phyloP scores from a whole-genome alignment of 37 sponge, comb jelly and placozoan genomes.

The Haliclona indistincta region DNA sequence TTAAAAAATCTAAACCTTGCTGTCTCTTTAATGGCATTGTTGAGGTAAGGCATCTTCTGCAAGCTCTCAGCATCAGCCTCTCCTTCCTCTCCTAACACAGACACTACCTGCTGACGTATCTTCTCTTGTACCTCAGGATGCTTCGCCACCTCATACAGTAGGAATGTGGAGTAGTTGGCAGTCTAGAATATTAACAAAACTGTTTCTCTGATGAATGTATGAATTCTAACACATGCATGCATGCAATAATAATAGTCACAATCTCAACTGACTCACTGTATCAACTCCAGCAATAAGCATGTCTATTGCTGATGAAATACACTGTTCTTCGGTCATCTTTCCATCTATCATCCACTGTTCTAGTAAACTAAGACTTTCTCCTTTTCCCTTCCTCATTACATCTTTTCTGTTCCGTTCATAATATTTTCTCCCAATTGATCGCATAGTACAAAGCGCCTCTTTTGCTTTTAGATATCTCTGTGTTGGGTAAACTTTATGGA shows the following conservation, averaged over 20 bases:
- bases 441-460: neutral
- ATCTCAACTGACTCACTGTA: constrained; percentile 45
- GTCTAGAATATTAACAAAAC: no score
- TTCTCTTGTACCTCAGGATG: constrained; percentile 7
- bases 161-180: neutral
- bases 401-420: neutral
- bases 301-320: constrained; percentile 13
- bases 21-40: neutral
- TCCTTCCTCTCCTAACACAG: neutral
- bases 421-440: neutral
- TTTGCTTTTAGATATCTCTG: neutral
- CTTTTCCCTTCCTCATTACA: neutral
- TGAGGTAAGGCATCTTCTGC: constrained; percentile 9
- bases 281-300: constrained; percentile 54
- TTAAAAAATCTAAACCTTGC: no score
- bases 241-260: no score
- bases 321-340: constrained; percentile 21
- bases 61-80: neutral
- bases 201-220: no score
- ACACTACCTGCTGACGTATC: neutral
- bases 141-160: constrained; percentile 5
- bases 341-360: constrained; percentile 55
- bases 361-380: constrained; percentile 8
- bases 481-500: constrained; percentile 7
- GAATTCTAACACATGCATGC: no score